Evolutionary conservation across 2,113 vertebrate species (phyloP).

Genomic region (Tauraco erythrolophus): DNA sequence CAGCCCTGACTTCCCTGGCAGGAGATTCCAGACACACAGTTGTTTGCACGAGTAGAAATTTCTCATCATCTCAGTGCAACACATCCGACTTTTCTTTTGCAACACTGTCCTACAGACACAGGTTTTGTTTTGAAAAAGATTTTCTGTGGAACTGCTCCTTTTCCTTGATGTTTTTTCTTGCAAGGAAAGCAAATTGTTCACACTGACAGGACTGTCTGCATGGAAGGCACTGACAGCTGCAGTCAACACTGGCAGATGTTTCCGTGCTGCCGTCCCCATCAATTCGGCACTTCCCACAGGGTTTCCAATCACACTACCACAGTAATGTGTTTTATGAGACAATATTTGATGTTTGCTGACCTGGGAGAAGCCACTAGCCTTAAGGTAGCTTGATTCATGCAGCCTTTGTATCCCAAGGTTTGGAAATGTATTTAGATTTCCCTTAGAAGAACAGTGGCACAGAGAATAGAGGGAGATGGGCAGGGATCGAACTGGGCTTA

Average conservation of each 20-base stretch:
- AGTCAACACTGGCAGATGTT: not conserved
- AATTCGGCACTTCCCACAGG: not conserved
- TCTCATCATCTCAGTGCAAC: not conserved
- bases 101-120: not conserved
- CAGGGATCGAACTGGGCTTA: not conserved
- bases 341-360: not conserved
- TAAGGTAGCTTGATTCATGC: not conserved
- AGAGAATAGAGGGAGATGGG: not conserved
- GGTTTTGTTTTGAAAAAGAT: not conserved
- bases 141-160: not conserved
- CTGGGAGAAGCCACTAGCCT: not conserved
- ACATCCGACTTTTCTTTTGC: not conserved
- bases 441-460: not conserved
- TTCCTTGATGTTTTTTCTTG: not conserved
- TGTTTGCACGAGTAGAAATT: not conserved
- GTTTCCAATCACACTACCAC: not conserved
- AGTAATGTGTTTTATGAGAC: not conserved
- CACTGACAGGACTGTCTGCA: not conserved
- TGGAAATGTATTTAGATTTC: not conserved
- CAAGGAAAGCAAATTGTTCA: not conserved
- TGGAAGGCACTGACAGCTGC: not conserved
- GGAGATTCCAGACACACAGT: not conserved
- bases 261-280: not conserved
- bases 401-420: not conserved
- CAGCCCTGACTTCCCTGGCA: not conserved